Evolutionary conservation across 2,797 vertebrate species (phyloP), one percentile per base, ranked within the genome.

Genomic region (Orestias chungarensis): DNA sequence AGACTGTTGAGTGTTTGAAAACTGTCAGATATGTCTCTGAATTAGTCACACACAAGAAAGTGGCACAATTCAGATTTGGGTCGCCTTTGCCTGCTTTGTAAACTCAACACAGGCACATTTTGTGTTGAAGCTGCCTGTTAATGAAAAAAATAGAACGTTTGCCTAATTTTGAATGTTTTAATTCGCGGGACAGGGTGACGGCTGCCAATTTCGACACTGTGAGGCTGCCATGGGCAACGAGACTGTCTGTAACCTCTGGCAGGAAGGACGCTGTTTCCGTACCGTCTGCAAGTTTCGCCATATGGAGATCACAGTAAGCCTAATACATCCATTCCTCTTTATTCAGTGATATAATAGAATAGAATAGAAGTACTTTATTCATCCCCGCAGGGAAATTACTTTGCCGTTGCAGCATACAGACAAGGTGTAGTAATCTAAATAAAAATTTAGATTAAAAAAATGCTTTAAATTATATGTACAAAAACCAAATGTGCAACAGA

Each of bases 231-330:
- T 97, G 91, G 98, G 97, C 25, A 98, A 94, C 9, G 98, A 99
- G 86, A 95, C 89, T 0, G 94, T 97, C 10, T 99, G 97, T 88
- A 96, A 83, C 2, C 95, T 98, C 31, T 99, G 98, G 98, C 91
- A 97, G 86, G 97, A 99, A 85, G 95, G 96, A 0, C 91, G 96
- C 18, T 99, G 97, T 83, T 98, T 96, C 88, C 95, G 96, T 59
- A 92, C 93, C 2, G 85, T 95, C 83, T 99, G 97, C 96, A 96
- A 95, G 75, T 99, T 97, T 93, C 96, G 97, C 17, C 98, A 99
- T 91, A 98, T 98, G 97, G 95, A 98, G 73, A 98, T 99, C 47
- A 94, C 97, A 40, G 98, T 99, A 88, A 95, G 95, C 9, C n/a
- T 10, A 14, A 23, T 35, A 47, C 4, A 18, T 55, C 40, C 14